Evolutionary conservation across 1,140 invertebrate genomes (phyloP), one percentile per base, ranked within the genome.

Genomic region (Asobara japonica): DNA sequence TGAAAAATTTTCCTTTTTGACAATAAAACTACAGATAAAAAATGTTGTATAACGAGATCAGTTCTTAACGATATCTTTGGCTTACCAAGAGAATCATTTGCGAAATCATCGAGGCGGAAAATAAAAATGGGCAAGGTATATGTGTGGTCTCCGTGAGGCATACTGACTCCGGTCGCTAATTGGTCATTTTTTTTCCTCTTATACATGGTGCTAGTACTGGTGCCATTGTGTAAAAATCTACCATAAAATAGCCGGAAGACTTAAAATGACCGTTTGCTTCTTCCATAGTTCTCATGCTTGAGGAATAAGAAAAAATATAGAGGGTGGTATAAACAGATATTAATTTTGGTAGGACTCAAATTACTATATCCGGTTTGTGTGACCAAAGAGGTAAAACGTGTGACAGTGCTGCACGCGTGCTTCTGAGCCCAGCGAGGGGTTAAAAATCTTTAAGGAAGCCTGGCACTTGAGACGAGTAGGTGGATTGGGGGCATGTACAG

Each of bases 401-500:
- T 27, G 51, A 56, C 18, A 27, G 20, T 56, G 18, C 22, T 56
- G 51, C 18, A 56, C 6, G 22, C 22, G 22, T 25, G 51, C 51
- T 56, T 56, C 22, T 56, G 51, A 56, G 22, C 18, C 11, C 25
- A 27, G 22, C 3, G 51, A 45, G 51, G 22, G 22, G 22, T 56
- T 25, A 56, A 56, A 56, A 56, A 56, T 56, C 51, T 25, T 27
- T 20, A 27, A 27, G 51, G 51, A 56, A 56, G 51, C 51, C 20
- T 27, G n/a, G 18, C 20, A 33, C 5, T 11, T 56, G 66, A 56
- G n/a, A 64, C 65, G 41, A 38, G 70, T 72, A 72, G 70, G 70
- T 72, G 70, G 68, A 30, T 56, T 56, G 51, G 20, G 22, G 51
- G 16, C 51, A 72, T 71, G 68, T 76, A 76, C 71, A 68, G 77